phyloP scores from a whole-genome alignment of 2,797 vertebrate genomes.

The Corythornis leucogaster region DNA sequence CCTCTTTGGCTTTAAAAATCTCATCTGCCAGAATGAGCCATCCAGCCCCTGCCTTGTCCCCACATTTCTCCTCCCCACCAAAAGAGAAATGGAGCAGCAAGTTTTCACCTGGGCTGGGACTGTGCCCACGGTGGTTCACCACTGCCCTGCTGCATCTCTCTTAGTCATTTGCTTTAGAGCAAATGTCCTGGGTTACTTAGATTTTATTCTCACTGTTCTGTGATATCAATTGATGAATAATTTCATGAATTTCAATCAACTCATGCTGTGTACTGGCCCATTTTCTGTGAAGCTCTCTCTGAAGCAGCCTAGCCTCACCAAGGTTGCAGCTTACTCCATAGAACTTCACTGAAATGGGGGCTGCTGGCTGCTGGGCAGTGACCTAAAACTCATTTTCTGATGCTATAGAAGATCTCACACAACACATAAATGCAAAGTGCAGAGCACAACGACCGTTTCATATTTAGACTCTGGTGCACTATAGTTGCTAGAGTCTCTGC shows the following conservation, averaged over 20 bases:
- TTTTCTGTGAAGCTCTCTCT: slow-evolving; percentile 6
- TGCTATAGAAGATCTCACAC: not conserved
- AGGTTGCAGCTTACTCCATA: not conserved
- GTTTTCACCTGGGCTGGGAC: not conserved
- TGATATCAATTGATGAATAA: slow-evolving; percentile 14
- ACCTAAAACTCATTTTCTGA: not conserved
- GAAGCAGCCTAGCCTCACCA: not conserved
- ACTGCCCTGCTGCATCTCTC: not conserved
- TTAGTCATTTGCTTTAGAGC: not conserved
- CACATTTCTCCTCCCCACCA: not conserved
- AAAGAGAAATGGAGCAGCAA: not conserved
- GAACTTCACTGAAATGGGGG: not conserved
- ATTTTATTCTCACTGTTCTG: not conserved
- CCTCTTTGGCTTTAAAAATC: not conserved
- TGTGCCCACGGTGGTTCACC: not conserved
- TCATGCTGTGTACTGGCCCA: slow-evolving; percentile 21
- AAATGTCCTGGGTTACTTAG: not conserved
- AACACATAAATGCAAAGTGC: not conserved
- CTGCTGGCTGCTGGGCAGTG: not conserved
- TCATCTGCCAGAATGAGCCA: not conserved
- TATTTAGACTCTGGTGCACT: not conserved
- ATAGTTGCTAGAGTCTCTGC: not conserved
- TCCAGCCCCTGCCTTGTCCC: not conserved
- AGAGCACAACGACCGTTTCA: not conserved
- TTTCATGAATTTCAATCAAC: slow-evolving; percentile 3